phyloP scores from a whole-genome alignment of 2,797 vertebrate genomes.

The Salarias fasciatus region DNA sequence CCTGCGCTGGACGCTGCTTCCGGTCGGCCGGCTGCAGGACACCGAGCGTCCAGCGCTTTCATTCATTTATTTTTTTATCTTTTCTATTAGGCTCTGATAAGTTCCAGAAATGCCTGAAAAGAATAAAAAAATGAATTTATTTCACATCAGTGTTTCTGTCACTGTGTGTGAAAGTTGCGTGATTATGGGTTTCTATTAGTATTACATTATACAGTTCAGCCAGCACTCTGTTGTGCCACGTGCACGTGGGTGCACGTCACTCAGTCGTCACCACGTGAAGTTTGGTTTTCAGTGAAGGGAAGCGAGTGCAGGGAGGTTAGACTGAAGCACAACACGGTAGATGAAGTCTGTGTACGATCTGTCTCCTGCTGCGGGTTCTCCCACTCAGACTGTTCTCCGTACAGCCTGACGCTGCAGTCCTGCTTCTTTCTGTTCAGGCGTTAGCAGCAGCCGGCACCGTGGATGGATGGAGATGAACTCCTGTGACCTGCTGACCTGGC shows the following conservation, averaged over 20 bases:
- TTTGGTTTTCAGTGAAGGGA: slow-evolving; percentile 27
- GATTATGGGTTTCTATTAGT: slow-evolving; percentile 37
- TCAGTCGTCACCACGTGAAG: not conserved
- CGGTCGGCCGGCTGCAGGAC: slow-evolving; percentile 37
- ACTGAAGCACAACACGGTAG: no score
- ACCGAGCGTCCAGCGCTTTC: slow-evolving; percentile 18
- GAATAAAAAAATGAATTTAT: not conserved
- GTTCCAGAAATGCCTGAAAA: not conserved
- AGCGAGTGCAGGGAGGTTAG: not conserved
- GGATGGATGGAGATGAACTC: slow-evolving; percentile 67
- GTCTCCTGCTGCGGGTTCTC: no score
- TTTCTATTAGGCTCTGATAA: not conserved
- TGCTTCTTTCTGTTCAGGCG: slow-evolving; percentile 27
- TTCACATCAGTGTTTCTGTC: not conserved
- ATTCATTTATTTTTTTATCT: not conserved
- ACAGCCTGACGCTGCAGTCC: no score
- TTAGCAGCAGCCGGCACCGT: slow-evolving; percentile 7
- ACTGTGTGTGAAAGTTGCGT: no score
- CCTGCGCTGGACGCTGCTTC: slow-evolving; percentile 45
- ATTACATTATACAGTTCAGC: no score
- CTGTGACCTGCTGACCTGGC: slow-evolving; percentile 31
- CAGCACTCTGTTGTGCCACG: slow-evolving; percentile 29
- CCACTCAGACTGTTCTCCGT: no score
- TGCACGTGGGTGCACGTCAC: slow-evolving; percentile 41
- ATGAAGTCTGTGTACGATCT: no score